Conservation (phyloP, 2,113 vertebrate species). For the Buteo buteo region DNA sequence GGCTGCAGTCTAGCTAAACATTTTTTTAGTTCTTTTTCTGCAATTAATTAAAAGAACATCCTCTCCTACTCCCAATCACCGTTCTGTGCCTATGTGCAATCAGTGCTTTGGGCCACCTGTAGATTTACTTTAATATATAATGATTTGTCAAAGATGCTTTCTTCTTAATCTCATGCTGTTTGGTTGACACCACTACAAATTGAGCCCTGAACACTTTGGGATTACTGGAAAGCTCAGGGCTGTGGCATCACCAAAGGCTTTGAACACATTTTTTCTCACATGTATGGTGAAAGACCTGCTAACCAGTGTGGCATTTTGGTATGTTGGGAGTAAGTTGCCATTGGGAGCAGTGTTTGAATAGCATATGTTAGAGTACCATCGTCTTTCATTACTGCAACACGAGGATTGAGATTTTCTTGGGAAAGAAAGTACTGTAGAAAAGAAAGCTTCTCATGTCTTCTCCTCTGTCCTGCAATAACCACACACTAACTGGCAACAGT, state of each 20-base stretch:
- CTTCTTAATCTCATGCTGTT: neutral
- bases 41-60: slow-evolving; percentile 13
- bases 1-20: neutral
- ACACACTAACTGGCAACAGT: neutral
- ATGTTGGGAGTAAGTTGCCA: neutral
- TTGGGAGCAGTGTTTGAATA: neutral
- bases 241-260: neutral
- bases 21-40: slow-evolving; percentile 30
- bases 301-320: neutral
- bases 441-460: neutral
- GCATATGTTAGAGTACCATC: neutral
- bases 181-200: neutral
- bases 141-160: neutral
- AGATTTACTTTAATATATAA: neutral
- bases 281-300: neutral
- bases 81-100: neutral
- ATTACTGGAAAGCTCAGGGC: neutral
- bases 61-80: neutral
- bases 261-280: neutral
- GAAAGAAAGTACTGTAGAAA: neutral
- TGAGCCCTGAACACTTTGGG: neutral
- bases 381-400: neutral
- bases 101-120: neutral
- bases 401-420: neutral
- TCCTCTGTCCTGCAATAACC: neutral